A percentile compares a stretch with the other conserved stretches of the same genome.
phyloP scores from a whole-genome alignment of 64 coral and sea anemone species.

The Pocillopora verrucosa region DNA sequence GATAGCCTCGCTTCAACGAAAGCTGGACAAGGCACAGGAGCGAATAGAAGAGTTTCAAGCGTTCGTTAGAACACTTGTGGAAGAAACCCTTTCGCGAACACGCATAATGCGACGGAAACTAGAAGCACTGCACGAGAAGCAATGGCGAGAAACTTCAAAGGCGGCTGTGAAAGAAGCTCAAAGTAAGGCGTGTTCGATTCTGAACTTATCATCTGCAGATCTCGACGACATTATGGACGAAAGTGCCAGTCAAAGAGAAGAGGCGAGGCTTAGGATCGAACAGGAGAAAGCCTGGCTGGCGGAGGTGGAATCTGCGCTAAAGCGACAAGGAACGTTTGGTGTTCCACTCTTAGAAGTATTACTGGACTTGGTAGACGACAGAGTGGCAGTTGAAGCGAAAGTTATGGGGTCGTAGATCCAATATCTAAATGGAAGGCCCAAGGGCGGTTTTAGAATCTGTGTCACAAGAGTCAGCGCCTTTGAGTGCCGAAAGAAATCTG shows the following conservation, averaged over 20 bases:
- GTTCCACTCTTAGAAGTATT: constrained; percentile 52
- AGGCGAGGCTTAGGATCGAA: constrained; percentile 3
- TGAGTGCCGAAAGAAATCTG: too few relatives aligned
- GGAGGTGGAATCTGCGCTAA: constrained; percentile 22
- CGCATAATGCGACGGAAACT: constrained; percentile 12
- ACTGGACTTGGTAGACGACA: constrained; percentile 52
- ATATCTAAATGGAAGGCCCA: too few relatives aligned
- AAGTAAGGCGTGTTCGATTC: constrained; percentile 67
- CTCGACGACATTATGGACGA: constrained; percentile 61
- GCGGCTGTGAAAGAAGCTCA: constrained; percentile 58
- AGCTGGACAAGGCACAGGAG: constrained; percentile 63
- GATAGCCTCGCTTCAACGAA: constrained; percentile 64
- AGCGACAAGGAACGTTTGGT: constrained; percentile 54
- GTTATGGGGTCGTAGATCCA: background rate
- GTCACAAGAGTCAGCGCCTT: too few relatives aligned
- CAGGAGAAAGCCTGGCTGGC: constrained; percentile 13
- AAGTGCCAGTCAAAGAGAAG: background rate
- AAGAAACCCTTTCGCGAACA: constrained; percentile 26
- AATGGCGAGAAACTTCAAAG: constrained; percentile 24
- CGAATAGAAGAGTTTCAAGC: constrained; percentile 85
- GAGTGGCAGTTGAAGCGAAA: constrained; percentile 31
- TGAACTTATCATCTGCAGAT: constrained; percentile 65
- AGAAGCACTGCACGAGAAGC: constrained; percentile 9
- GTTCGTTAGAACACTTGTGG: constrained; percentile 63
- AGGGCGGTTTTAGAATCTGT: too few relatives aligned